Base-by-base conservation (phyloP, 2,888 invertebrate species). In the Heliconius hortense region DNA sequence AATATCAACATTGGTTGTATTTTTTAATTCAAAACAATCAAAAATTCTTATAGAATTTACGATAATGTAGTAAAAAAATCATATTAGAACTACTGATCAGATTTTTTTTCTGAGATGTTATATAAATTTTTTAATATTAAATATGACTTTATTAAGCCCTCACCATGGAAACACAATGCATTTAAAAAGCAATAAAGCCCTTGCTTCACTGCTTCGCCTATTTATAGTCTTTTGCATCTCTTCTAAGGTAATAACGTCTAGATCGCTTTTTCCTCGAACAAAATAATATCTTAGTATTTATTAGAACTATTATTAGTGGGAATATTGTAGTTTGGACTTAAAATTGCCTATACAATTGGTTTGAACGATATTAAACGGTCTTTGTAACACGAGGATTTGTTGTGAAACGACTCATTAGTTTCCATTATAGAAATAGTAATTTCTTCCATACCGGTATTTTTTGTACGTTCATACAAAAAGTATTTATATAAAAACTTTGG, bases 181-280 rank as follows among this genome's bases (percentile, higher is more conserved):
- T 81, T 82, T 80, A 82, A 83, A 81, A 83, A 80, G 84, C 82
- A 85, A 87, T 88, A 87, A 84, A 80, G 81, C 80, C 80, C 76
- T 78, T 78, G 80, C 81, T 80, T 35, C 35, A 35, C 35, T 35
- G 35, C 35, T 35, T 35, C 10, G 35, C 35, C 82, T 83, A 87
- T 87, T 87, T 88, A 82, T 82, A 76, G 81, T 80, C 86, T 81
- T 85, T 83, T 85, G 82, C 77, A 80, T 80, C 78, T 78, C 72
- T 71, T 69, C 56, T 28, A 79, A 78, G 76, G 80, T 82, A 82
- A 84, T 81, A 77, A 79, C 75, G 72, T 39, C 73, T 59, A 69
- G 67, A 67, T 68, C 48, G 48, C 28, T 21, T 68, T 48, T 68
- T 68, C 68, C 26, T 26, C n/a, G 21, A 68, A 28, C 26, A 18